A percentile compares a stretch with the other conserved stretches of the same genome.
These are phyloP conservation scores for Atta texana DNA, from an alignment of 1,140 invertebrate species.

Conservation along the genomic window DNA sequence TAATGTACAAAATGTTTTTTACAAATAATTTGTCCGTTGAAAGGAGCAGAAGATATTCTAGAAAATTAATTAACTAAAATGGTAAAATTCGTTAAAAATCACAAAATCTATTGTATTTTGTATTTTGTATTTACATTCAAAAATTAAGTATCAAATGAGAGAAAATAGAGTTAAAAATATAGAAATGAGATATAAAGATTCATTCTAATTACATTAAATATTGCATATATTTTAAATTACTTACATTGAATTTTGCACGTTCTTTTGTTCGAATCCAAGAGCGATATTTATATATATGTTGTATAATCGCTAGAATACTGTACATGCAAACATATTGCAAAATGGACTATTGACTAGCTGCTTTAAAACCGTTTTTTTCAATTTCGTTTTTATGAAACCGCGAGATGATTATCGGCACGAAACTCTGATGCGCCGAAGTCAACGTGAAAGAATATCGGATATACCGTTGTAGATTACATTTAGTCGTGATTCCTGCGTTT, in stretches of 20 bases:
- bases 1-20: constrained; percentile 9
- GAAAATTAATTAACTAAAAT: constrained; percentile 63
- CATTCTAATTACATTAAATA: not conserved
- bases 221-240: not conserved
- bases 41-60: constrained; percentile 48
- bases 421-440: constrained; percentile 20
- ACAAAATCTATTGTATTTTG: not conserved
- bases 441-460: constrained; percentile 47
- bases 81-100: constrained; percentile 49
- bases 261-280: not conserved
- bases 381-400: constrained; percentile 38
- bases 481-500: constrained; percentile 57
- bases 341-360: constrained; percentile 25
- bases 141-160: not conserved
- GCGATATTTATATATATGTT: not conserved
- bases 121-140: not conserved
- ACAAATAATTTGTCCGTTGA: constrained; percentile 3
- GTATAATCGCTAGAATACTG: not conserved
- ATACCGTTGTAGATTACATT: constrained; percentile 56
- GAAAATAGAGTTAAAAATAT: not conserved
- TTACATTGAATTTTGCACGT: not conserved
- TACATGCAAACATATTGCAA: constrained; percentile 5
- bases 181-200: not conserved
- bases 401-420: constrained; percentile 36
- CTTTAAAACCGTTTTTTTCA: constrained; percentile 32